Evolutionary conservation across 2,888 invertebrate genomes (phyloP), one percentile per base, ranked within the genome.

Genomic region (Callimorpha dominula): DNA sequence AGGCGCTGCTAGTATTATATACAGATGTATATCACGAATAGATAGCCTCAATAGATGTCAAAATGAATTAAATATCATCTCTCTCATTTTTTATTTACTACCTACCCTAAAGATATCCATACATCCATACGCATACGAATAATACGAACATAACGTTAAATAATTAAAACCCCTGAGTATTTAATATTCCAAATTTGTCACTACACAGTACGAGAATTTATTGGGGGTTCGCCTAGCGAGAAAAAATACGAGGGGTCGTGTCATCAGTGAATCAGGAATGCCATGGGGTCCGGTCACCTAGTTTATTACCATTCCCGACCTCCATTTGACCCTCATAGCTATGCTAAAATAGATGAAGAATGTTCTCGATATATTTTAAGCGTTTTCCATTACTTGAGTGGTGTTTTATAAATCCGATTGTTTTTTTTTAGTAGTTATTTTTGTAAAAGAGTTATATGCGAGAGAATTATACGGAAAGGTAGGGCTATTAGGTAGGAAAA

Each of bases 281-380:
- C 78, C 76, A 68, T 54, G 42, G 74, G 81, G 73, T 66, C 63
- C 57, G 74, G 73, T 78, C 74, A 69, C 67, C 66, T 57, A 67
- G 62, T 80, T 81, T 81, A 81, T 78, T 54, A 54, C 70, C 40
- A 64, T 54, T 78, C 75, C 73, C 74, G 74, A 75, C 74, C 80
- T 46, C 43, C 46, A 49, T 8, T 52, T 40, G 50, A 54, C n/a
- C 14, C 52, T 52, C 9, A n/a, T 20, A 11, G 11, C 8, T 20
- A 57, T 57, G 12, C 57, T 31, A 54, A 52, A 54, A 17, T 15
- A 43, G 0, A 43, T 46, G 62, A 64, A 62, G n/a, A 64, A 52
- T 63, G n/a, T 40, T 49, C 14, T 42, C 5, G n/a, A 63, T n/a
- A 40, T 57, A 3, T 31, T 6, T 14, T 50, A 1, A 50, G 15